phyloP scores from a whole-genome alignment of 1,140 invertebrate species.

The Drosophila novamexicana region DNA sequence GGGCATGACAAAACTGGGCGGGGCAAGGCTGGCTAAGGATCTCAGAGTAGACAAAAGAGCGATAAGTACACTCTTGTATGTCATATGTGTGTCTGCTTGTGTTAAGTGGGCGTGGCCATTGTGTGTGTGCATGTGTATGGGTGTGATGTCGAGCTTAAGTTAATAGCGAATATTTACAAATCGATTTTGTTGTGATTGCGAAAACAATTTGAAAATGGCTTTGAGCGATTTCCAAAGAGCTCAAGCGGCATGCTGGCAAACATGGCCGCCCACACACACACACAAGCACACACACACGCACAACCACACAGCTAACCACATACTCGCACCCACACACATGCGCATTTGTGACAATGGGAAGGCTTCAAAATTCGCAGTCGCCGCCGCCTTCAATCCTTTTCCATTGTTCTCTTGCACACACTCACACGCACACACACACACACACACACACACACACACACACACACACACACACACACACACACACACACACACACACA shows the following conservation, averaged over 20 bases:
- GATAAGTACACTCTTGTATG: slow-evolving; percentile 36
- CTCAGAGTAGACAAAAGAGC: slow-evolving; percentile 33
- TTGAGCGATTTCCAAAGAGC: slow-evolving; percentile 71
- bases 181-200: slow-evolving; percentile 75
- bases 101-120: slow-evolving; percentile 31
- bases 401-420: slow-evolving; percentile 27
- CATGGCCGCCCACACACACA: slow-evolving; percentile 35
- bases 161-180: slow-evolving; percentile 64
- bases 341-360: slow-evolving; percentile 28
- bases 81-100: slow-evolving; percentile 17
- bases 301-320: slow-evolving; percentile 9
- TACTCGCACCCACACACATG: slow-evolving; percentile 4
- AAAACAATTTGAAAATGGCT: slow-evolving; percentile 80
- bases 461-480: too few relatives aligned
- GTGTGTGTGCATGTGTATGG: slow-evolving; percentile 1
- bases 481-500: too few relatives aligned
- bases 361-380: slow-evolving; percentile 20
- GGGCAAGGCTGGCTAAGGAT: slow-evolving; percentile 22
- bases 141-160: slow-evolving; percentile 43
- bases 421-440: slow-evolving; percentile 10
- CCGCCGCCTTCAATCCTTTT: slow-evolving; percentile 30
- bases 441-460: too few relatives aligned
- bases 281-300: background rate
- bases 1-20: slow-evolving; percentile 10
- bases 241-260: slow-evolving; percentile 64